Base-by-base conservation (phyloP, 1,140 invertebrate genomes). In the Epicauta chinensis region DNA sequence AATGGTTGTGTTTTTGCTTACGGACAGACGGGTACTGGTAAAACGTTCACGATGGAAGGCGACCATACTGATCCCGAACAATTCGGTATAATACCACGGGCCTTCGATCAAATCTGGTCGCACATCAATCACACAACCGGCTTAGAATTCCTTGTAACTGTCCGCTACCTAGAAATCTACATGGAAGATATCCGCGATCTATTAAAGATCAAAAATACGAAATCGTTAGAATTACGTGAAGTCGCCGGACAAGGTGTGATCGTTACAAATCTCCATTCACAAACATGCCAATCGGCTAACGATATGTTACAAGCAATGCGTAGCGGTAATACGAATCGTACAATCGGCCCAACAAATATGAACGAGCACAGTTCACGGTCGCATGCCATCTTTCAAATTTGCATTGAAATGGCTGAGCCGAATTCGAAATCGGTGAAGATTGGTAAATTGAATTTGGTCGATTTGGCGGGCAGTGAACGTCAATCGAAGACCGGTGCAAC, bases 381-480 rank as follows among this genome's bases (percentile, higher is more conserved):
- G 12, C 97, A 99, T 76, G 96, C 97, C 31, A 98, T 99, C 51
- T 98, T 99, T 73, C 89, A 97, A 66, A 91, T 99, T 44, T 97
- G 93, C 5, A 89, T 99, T 13, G 97, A 99, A 76, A 95, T 96
- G 76, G 89, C 83, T 76, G 79, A n/a, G n/a, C 97, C 79, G 74
- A 87, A 74, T 66, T 80, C 76, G 31, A 79, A 81, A 55, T 71
- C 76, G 4, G 80, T 82, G 32, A 68, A 66, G 51, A 82, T 87
- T 4, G 84, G 84, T n/a, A 82, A 86, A 64, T 68, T 87, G 55
- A 87, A 87, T 70, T 69, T 87, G 23, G 83, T 88, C 23, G 85
- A 88, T 74, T 70, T 88, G 55, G 85, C 84, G 5, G 85, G 85
- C 30, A 94, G 91, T 72, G 94, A 97, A 73, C 75, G 92, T 31